These are phyloP conservation scores for Pissodes strobi DNA, from an alignment of 1,140 invertebrate species.

Conservation along the genomic window DNA sequence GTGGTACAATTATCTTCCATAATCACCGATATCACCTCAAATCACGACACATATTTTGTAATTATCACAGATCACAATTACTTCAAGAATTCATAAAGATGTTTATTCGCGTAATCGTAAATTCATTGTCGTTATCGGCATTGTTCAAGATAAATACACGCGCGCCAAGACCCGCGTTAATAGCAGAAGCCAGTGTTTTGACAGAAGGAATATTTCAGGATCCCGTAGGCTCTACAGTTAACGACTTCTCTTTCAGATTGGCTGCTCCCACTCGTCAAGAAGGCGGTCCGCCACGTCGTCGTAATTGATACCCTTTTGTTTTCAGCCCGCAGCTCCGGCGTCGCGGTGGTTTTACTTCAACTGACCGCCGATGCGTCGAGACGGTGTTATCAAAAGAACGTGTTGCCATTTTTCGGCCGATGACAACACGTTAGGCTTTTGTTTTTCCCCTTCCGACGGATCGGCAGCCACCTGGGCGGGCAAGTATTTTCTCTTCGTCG, in stretches of 20 bases:
- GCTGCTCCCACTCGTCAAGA: conserved; percentile 52
- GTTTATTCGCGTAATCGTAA: background rate
- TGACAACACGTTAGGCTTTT: conserved; percentile 51
- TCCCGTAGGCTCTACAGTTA: conserved; percentile 51
- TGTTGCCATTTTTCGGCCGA: conserved; percentile 52
- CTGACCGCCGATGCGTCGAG: conserved; percentile 50
- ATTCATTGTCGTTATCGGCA: background rate
- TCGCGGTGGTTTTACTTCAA: conserved; percentile 41
- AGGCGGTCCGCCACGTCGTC: conserved; percentile 45
- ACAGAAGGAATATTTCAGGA: conserved; percentile 56
- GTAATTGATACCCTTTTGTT: conserved; percentile 44
- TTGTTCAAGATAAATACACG: conserved; percentile 3
- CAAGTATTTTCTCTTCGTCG: conserved; percentile 17
- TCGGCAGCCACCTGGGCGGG: conserved; percentile 49
- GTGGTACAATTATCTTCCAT: conserved; percentile 65
- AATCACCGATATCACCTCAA: conserved; percentile 40
- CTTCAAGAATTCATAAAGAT: conserved; percentile 13
- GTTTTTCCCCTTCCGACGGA: conserved; percentile 38
- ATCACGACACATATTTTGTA: conserved; percentile 28
- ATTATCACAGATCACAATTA: conserved; percentile 15
- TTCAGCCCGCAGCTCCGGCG: conserved; percentile 25
- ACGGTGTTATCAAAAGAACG: conserved; percentile 48
- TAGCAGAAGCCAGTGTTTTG: conserved; percentile 53
- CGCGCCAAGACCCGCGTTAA: conserved; percentile 30
- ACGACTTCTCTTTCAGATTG: conserved; percentile 54